Percentiles rank a stretch among this genome's conserved stretches.
These are phyloP conservation scores for Alligator mississippiensis DNA, from an alignment of 2,113 vertebrate species.

Conservation along the genomic window DNA sequence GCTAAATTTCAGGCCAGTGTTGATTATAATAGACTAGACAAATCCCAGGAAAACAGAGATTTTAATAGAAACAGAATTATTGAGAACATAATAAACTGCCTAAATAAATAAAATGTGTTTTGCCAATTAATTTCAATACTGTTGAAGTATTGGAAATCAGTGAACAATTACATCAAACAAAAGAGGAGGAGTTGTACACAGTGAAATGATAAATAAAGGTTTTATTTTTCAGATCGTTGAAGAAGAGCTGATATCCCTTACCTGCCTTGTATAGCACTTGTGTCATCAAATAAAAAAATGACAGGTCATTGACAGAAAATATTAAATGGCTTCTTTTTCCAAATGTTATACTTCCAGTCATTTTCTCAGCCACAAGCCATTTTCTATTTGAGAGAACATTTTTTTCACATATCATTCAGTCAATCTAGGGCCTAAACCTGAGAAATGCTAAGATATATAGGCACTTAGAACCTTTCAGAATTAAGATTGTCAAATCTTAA, in stretches of 20 bases:
- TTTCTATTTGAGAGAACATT: neutral
- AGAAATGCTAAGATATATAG: neutral
- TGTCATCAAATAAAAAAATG: conserved; percentile 6
- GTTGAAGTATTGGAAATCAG: neutral
- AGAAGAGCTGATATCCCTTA: neutral
- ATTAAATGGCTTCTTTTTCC: conserved; percentile 19
- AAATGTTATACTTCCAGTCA: neutral
- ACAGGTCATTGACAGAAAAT: neutral
- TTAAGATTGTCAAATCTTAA: neutral
- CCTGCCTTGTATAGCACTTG: neutral
- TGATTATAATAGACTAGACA: neutral
- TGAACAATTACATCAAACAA: neutral
- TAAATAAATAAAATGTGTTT: neutral
- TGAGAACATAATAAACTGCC: neutral
- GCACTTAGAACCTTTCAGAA: neutral
- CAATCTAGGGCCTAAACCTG: neutral
- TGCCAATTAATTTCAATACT: neutral
- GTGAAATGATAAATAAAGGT: neutral
- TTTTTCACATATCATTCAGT: neutral
- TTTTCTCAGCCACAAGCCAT: neutral
- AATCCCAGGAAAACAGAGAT: neutral
- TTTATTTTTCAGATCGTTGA: neutral
- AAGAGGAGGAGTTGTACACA: neutral
- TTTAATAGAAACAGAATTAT: neutral
- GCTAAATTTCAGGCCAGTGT: neutral